Percentiles rank a stretch among this genome's conserved stretches.
Evolutionary conservation across 2,113 vertebrate genomes (phyloP).

Genomic region (Bucco capensis): DNA sequence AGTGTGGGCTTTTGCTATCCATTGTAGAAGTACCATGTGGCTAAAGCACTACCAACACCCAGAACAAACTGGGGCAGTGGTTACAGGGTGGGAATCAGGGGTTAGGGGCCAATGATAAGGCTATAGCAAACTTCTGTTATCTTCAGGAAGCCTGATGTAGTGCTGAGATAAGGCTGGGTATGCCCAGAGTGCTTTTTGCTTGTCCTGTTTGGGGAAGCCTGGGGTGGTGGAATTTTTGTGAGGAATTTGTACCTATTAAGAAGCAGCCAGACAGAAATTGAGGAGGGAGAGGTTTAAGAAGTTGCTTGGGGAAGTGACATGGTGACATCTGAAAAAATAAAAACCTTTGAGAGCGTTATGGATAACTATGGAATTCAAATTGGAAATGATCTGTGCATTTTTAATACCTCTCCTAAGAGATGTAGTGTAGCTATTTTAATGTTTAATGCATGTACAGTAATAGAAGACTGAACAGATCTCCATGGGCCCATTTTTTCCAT

Average conservation of each 20-base stretch:
- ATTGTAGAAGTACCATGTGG: fast-evolving
- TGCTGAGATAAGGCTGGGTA: background rate
- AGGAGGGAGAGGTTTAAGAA: background rate
- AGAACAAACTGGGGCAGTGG: fast-evolving
- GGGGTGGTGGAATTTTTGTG: background rate
- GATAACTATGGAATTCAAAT: constrained; percentile 53
- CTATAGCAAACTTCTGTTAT: background rate
- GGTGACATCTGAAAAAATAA: background rate
- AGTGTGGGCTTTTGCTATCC: background rate
- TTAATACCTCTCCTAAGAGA: constrained; percentile 62
- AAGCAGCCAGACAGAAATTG: background rate
- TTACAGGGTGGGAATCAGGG: fast-evolving
- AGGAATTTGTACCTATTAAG: background rate
- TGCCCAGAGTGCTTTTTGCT: background rate
- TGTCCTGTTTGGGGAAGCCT: background rate
- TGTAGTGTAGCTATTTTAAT: constrained; percentile 56
- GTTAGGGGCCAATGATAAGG: background rate
- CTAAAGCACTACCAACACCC: fast-evolving
- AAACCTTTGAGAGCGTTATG: constrained; percentile 32
- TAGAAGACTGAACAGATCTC: constrained; percentile 51
- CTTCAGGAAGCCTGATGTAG: fast-evolving
- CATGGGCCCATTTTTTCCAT: background rate
- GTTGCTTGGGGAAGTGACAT: background rate
- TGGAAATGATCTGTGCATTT: constrained; percentile 67
- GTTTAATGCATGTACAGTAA: constrained; percentile 69